Base-by-base conservation (phyloP, 1,140 invertebrate genomes). In the Drosophila virilis region DNA sequence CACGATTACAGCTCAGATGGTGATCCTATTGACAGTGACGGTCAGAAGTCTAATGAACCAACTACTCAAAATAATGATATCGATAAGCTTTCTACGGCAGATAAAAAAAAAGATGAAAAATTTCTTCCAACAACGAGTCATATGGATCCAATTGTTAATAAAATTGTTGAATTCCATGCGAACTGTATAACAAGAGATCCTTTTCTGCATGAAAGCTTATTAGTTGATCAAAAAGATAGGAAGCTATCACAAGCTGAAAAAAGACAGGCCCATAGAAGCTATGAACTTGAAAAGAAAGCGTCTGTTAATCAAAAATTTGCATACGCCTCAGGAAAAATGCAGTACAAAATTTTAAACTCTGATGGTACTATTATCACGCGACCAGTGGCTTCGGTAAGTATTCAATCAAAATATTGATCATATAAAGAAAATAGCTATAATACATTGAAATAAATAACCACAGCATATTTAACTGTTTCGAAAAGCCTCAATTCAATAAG, bases 211-310 rank as follows among this genome's bases (percentile, higher is more conserved):
- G 99, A 99, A 93, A 98, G 98, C 17, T 93, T 99, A 38, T 93
- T 99, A 6, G 96, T 99, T 2, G 99, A 99, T 93, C 94, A 97
- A 37, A 98, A 99, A 90, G 98, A 99, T 80, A 97, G 98, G 84
- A 98, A 98, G 83, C 93, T 99, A 10, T 99, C 98, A 2, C 97
- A 97, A 91, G 96, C 97, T 32, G 99, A 99, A 91, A 99, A 99
- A 92, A 93, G 97, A 75, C 93, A 99, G 48, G 99, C 98, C 0
- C 97, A 98, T 88, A 94, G 97, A 79, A 97, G 97, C 77, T 99
- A 99, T 90, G 98, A 99, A 91, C 93, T 97, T 64, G 98, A 99
- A 89, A 98, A 98, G 93, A 97, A 97, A 92, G 96, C 97, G 1
- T 96, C 95, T 35, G 94, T 95, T 8, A 94, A 94, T 48, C 93